Evolutionary conservation across 2,113 vertebrate species (phyloP), one percentile per base, ranked within the genome.

Genomic region (Grallaria varia): DNA sequence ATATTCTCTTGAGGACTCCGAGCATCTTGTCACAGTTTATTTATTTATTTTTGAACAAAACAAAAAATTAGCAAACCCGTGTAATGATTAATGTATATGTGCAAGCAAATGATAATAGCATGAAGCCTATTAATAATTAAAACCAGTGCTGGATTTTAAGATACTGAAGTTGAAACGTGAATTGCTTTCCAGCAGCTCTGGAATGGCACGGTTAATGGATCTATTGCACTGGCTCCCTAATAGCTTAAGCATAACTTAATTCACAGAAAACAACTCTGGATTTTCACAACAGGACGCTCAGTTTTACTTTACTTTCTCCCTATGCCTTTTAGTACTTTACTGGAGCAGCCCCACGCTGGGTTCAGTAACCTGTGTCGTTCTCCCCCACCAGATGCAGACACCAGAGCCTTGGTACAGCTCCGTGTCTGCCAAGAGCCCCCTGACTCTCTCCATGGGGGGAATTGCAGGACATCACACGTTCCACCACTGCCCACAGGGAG

Each of bases 81-180:
- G 73, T 85, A 91, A 84, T 89, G 83, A 90, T 90, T 96, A 94
- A 96, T 87, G 62, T 96, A 78, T 92, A 67, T 39, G 59, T 92
- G 89, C 85, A 87, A 93, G 66, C 55, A 97, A 95, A 69, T 72
- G 84, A 72, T 90, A 92, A 85, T 77, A 86, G 73, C 45, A 33
- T 58, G 80, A 79, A 76, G 49, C 53, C 91, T 77, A 77, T 89
- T 95, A 95, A 94, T 93, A 92, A 93, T 93, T 92, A 94, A 92
- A 94, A 87, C 74, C 49, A 76, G 63, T 12, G 50, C 83, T 66
- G 20, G 71, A 58, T 83, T 90, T 87, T 85, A 89, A 85, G 83
- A 60, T 47, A 37, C 68, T 80, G 24, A 77, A 89, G 84, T n/a
- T 78, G 91, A 90, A 79, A 83, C 40, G 42, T 84, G 86, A 92